Conservation (phyloP, 2,888 invertebrate genomes). For the Homarus gammarus region DNA sequence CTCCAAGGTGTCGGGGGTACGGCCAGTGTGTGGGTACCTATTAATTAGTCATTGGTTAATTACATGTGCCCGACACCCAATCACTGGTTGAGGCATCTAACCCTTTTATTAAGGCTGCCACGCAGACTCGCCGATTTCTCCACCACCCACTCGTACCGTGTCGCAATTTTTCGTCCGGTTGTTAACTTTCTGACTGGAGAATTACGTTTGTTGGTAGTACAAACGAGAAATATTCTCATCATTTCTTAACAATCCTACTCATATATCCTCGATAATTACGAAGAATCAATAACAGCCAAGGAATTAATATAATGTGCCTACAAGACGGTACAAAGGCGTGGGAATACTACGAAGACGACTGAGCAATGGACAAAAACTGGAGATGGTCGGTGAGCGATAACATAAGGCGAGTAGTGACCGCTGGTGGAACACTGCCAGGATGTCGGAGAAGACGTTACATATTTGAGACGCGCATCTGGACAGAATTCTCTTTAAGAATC, state of each 20-base stretch:
- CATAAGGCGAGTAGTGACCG: conserved; percentile 23
- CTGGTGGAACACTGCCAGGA: conserved; percentile 32
- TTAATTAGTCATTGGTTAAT: conserved; percentile 66
- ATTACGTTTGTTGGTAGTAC: not conserved
- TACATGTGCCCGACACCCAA: conserved; percentile 64
- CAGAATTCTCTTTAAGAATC: conserved; percentile 30
- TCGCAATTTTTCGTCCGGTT: conserved; percentile 5
- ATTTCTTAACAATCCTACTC: not conserved
- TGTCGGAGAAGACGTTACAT: conserved; percentile 34
- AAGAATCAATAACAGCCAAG: not conserved
- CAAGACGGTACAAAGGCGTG: not conserved
- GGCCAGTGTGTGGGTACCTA: conserved; percentile 49
- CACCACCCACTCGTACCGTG: conserved; percentile 9
- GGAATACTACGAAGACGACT: not conserved
- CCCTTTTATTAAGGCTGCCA: conserved; percentile 52
- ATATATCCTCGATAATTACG: not conserved
- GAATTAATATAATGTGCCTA: not conserved
- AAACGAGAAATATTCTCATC: not conserved
- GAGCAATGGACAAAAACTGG: not conserved
- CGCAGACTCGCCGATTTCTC: conserved; percentile 37
- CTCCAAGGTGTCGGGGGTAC: conserved; percentile 47
- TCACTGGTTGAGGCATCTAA: conserved; percentile 57
- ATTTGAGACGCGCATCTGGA: conserved; percentile 42
- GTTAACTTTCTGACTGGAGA: not conserved
- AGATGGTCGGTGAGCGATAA: conserved; percentile 30